Conservation (phyloP, 1,140 invertebrate genomes). For the Acromyrmex charruanus region DNA sequence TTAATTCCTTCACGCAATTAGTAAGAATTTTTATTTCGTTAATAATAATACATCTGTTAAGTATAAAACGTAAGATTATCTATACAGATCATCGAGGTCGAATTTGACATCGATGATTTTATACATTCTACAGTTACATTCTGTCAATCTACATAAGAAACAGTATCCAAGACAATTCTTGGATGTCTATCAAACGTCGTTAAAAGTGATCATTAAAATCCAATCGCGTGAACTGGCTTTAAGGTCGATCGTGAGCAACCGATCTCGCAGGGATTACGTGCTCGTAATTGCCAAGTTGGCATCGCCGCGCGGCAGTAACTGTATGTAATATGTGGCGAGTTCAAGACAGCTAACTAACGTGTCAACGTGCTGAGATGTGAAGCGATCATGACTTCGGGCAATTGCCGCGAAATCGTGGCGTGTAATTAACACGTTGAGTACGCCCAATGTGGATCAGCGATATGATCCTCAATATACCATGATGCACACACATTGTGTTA, state of each 20-base stretch:
- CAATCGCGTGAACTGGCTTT: background rate
- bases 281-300: conserved; percentile 41
- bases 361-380: conserved; percentile 35
- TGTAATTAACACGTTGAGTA: conserved; percentile 56
- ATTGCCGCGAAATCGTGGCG: conserved; percentile 49
- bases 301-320: conserved; percentile 15
- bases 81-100: background rate
- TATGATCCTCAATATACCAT: background rate
- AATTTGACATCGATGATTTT: background rate
- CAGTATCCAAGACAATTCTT: too few species aligned
- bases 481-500: background rate
- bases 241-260: background rate
- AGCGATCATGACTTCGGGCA: conserved; percentile 55
- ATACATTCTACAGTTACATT: background rate
- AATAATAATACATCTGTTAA: background rate
- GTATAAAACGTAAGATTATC: background rate
- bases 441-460: conserved; percentile 1
- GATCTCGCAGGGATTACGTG: background rate
- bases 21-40: background rate
- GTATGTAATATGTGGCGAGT: conserved; percentile 14
- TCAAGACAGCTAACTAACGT: conserved; percentile 45
- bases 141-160: background rate
- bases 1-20: conserved; percentile 1
- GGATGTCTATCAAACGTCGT: background rate
- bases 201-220: background rate